phyloP scores from a whole-genome alignment of 2,888 invertebrate species.

The Callinectes sapidus region DNA sequence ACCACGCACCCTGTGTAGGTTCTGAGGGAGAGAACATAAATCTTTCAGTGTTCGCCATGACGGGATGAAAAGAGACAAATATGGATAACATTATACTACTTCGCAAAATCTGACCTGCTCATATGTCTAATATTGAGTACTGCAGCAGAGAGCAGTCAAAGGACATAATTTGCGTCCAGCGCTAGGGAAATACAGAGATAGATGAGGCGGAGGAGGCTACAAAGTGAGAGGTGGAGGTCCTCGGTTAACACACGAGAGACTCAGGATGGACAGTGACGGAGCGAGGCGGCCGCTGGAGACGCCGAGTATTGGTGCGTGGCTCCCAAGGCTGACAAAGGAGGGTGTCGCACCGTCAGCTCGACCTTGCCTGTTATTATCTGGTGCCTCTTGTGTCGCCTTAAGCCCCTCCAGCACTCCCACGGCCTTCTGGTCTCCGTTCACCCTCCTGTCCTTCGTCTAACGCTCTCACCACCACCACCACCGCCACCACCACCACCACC shows the following conservation, averaged over 20 bases:
- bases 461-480: too few relatives aligned
- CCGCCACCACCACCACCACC: too few relatives aligned
- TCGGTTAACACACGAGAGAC: not conserved
- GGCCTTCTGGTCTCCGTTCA: not conserved
- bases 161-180: not conserved
- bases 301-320: slow-evolving; percentile 10
- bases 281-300: slow-evolving; percentile 15
- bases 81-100: not conserved
- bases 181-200: not conserved
- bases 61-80: not conserved
- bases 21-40: not conserved
- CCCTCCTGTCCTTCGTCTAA: not conserved
- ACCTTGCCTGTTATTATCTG: slow-evolving; percentile 12
- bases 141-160: not conserved
- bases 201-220: not conserved
- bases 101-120: not conserved
- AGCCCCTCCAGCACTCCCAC: not conserved
- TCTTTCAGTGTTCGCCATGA: not conserved
- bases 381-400: not conserved
- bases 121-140: not conserved
- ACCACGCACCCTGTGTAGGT: not conserved
- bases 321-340: slow-evolving; percentile 26
- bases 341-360: not conserved
- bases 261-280: slow-evolving; percentile 20
- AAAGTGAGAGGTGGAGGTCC: not conserved